These are phyloP conservation scores for Amphimallon solstitiale DNA, from an alignment of 2,888 invertebrate species.

Conservation along the genomic window DNA sequence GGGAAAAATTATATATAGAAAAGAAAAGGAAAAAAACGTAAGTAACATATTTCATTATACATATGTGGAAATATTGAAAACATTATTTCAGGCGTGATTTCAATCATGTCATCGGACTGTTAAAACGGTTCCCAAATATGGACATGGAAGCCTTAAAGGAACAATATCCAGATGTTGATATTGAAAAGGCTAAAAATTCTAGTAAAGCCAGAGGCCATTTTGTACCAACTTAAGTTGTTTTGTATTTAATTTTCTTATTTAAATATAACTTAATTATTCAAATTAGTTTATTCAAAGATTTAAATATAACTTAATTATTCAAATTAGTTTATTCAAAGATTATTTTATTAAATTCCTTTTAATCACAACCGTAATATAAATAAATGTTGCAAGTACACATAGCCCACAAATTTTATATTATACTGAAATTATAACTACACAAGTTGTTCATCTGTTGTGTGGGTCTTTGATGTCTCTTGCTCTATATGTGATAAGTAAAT, in stretches of 20 bases:
- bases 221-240: constrained; percentile 59
- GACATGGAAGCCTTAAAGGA: constrained; percentile 75
- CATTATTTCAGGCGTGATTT: constrained; percentile 66
- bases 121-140: constrained; percentile 81
- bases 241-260: background rate
- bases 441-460: too few relatives aligned
- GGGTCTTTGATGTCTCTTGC: too few relatives aligned
- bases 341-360: too few relatives aligned
- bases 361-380: too few relatives aligned
- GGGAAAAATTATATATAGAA: constrained; percentile 72
- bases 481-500: too few relatives aligned
- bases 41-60: constrained; percentile 46
- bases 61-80: background rate
- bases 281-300: background rate
- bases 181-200: constrained; percentile 71
- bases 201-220: constrained; percentile 73
- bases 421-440: too few relatives aligned
- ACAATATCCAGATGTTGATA: constrained; percentile 80
- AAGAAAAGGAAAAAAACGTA: constrained; percentile 70
- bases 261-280: background rate
- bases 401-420: too few relatives aligned
- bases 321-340: background rate
- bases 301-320: background rate
- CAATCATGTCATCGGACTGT: constrained; percentile 74
- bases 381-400: too few relatives aligned